These are phyloP conservation scores for Fopius arisanus DNA, from an alignment of 1,140 invertebrate genomes.

Conservation along the genomic window DNA sequence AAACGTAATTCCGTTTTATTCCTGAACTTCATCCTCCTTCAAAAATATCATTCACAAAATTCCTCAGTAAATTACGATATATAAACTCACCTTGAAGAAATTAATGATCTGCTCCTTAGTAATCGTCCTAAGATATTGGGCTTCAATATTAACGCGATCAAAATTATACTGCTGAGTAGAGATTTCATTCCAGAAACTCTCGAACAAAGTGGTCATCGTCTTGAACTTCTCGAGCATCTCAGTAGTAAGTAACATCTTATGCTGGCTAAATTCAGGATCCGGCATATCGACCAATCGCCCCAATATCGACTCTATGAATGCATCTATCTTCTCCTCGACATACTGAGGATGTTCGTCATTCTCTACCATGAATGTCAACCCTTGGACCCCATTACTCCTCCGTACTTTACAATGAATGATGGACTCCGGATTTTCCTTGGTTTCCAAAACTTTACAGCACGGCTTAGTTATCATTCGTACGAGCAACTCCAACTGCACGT, in stretches of 20 bases:
- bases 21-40: too few relatives aligned
- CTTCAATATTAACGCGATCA: constrained; percentile 85
- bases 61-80: too few relatives aligned
- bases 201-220: constrained; percentile 74
- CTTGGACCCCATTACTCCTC: constrained; percentile 83
- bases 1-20: too few relatives aligned
- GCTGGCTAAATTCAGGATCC: constrained; percentile 83
- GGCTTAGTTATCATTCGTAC: constrained; percentile 90
- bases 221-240: constrained; percentile 91
- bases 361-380: constrained; percentile 88
- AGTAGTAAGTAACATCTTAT: constrained; percentile 82
- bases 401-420: constrained; percentile 90
- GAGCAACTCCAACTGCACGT: constrained; percentile 87
- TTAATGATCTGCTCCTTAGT: constrained; percentile 82
- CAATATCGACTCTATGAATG: constrained; percentile 81
- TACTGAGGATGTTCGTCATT: constrained; percentile 84
- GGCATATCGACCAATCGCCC: constrained; percentile 79
- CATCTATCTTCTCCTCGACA: constrained; percentile 87
- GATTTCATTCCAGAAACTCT: constrained; percentile 88
- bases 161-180: constrained; percentile 90
- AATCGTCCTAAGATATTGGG: constrained; percentile 80
- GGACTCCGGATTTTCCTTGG: constrained; percentile 92
- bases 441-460: constrained; percentile 89
- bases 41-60: too few relatives aligned
- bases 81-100: constrained; percentile 78